Base-by-base conservation (phyloP, 2,797 vertebrate genomes). In the Masticophis lateralis region DNA sequence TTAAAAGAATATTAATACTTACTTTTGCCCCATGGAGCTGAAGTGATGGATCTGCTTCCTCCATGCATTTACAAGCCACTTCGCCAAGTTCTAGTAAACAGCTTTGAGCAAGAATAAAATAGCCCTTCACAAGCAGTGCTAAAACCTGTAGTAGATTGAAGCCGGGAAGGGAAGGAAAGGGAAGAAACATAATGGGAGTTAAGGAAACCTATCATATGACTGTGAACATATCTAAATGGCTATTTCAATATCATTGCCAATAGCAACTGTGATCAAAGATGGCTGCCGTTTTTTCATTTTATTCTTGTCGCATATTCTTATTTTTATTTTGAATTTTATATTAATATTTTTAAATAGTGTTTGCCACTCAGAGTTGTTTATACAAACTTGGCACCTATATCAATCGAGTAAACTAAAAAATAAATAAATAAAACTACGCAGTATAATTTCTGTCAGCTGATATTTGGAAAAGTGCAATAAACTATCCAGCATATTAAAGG, bases 21-120 rank as follows among this genome's bases (percentile, higher is more conserved):
- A 99, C 99, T 98, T 99, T 99, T 91, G 99, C 97, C 92, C 99
- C 99, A 0, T 99, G 99, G 61, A 99, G 98, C 93, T 99, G 99
- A 92, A 99, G 97, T 32, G 99, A 98, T 0, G 98, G 97, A 92
- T 99, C 99, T 0, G 96, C 96, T 96, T 99, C 99, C 25, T 98
- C 97, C 88, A 99, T 98, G 97, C 99, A 99, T 87, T 96, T 98
- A 94, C 98, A 98, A 66, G 99, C 98, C 94, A 99, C 97, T 96
- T 99, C 98, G 16, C 98, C 98, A 88, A 99, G 98, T 88, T 99
- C 98, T 92, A 98, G 97, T 91, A 99, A 96, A 96, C 97, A 98
- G 47, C 94, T 91, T 89, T 99, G 98, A 79, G 98, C 96, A 94
- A 99, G 92, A 91, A 97, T 96, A 96, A 99, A 99, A 97, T 99